Percentiles rank a stretch among this genome's conserved stretches.
Conservation (phyloP, 2,113 vertebrate species). For the Hemicordylus capensis region DNA sequence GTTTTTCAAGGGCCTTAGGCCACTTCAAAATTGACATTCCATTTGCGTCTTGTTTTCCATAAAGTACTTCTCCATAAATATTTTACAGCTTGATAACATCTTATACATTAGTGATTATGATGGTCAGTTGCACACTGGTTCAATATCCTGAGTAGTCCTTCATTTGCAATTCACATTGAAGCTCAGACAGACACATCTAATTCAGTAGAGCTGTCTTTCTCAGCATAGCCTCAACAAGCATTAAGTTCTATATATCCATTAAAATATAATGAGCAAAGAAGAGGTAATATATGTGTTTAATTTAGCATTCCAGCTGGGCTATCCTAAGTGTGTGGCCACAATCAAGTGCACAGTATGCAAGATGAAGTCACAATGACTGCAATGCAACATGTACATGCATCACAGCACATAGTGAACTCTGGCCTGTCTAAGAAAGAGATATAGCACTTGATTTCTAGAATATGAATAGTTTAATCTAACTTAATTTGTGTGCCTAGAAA, state of each 20-base stretch:
- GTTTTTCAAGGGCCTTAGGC: not conserved
- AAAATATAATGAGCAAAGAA: slow-evolving; percentile 21
- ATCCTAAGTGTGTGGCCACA: not conserved
- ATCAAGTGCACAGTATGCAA: not conserved
- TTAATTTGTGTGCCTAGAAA: not conserved
- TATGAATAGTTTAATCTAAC: not conserved
- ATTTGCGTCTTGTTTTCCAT: not conserved
- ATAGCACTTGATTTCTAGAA: slow-evolving; percentile 14
- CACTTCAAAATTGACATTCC: not conserved
- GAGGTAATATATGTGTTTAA: not conserved
- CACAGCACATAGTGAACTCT: not conserved
- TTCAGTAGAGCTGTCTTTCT: slow-evolving; percentile 36
- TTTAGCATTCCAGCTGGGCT: not conserved
- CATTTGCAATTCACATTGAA: not conserved
- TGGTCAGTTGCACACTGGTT: not conserved
- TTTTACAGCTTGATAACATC: slow-evolving; percentile 10
- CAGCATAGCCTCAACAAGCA: slow-evolving; percentile 24
- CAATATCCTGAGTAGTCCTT: not conserved
- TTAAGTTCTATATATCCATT: slow-evolving; percentile 30
- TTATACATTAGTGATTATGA: not conserved
- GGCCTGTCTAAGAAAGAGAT: not conserved
- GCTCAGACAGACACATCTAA: slow-evolving; percentile 7
- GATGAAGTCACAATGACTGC: slow-evolving; percentile 3
- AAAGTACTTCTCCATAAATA: not conserved
- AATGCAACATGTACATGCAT: not conserved